Base-by-base conservation (phyloP, 2,797 vertebrate genomes). In the Gymnothorax javanicus region DNA sequence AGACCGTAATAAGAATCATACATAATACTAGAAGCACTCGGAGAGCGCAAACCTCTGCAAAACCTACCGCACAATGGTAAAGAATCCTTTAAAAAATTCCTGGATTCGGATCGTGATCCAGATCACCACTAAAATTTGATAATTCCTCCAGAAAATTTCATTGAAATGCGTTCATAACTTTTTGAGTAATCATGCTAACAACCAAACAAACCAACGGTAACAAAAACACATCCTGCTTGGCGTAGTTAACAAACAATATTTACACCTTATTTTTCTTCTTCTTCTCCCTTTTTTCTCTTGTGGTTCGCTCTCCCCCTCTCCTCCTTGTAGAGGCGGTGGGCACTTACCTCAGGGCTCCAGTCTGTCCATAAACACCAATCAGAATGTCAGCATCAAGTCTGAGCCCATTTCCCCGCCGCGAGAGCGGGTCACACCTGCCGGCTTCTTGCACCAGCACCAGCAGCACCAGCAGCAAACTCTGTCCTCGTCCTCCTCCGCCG, bases 371-470 rank as follows among this genome's bases (percentile, higher is more conserved):
- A 97, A 94, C 88, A 96, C 96, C 94, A 97, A 96, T 95, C 97
- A 97, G 92, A 97, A 96, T 93, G 91, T 99, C 94, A 97, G 95
- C 96, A 98, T 99, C 89, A 99, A 99, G 90, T 97, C 97, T 0
- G 98, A 99, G 94, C 98, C 98, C 0, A 96, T 97, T 87, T 99
- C 98, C 58, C 98, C 98, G 7, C 97, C 98, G 67, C 96, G 97
- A 62, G 97, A 98, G 91, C 96, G 96, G 33, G 92, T 96, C 87
- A 95, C 94, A 84, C 96, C 97, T 0, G 96, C 97, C 0, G 95
- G 94, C 83, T 98, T 97, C 94, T 93, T 96, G 73, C 94, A 88
- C 67, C 95, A 95, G 73, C 94, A 88, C 67, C 95, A 95, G 64
- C 62, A 64, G 62, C 62, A 64, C 7, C 62, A 64, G 17, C 62